These are phyloP conservation scores for Carapus acus DNA, from an alignment of 2,797 vertebrate genomes.

Conservation along the genomic window DNA sequence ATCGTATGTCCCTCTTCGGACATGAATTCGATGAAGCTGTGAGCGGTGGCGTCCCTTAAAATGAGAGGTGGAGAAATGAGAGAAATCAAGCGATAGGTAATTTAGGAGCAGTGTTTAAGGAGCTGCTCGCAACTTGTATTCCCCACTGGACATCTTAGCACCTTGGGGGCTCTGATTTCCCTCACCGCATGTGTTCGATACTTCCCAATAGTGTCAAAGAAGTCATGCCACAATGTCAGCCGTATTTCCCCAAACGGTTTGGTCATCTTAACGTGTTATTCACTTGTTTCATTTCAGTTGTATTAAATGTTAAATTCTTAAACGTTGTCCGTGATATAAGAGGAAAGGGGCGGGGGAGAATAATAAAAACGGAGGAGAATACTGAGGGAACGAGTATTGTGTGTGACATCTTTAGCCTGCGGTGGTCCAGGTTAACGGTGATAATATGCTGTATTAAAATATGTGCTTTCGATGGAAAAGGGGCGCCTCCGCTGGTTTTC, in stretches of 20 bases:
- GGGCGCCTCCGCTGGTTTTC: constrained; percentile 41
- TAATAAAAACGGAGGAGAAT: constrained; percentile 48
- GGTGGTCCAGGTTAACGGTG: constrained; percentile 25
- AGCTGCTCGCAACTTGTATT: constrained; percentile 66
- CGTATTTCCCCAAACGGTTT: constrained; percentile 33
- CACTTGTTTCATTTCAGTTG: constrained; percentile 32
- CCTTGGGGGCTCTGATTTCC: constrained; percentile 52
- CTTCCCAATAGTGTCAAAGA: constrained; percentile 65
- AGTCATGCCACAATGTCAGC: constrained; percentile 59
- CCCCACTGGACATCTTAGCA: constrained; percentile 51
- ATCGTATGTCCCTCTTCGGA: no score
- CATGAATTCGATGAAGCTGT: constrained; percentile 29
- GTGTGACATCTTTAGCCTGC: constrained; percentile 46
- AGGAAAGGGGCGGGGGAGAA: no score
- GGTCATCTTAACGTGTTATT: constrained; percentile 26
- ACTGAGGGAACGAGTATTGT: constrained; percentile 40
- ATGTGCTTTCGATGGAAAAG: constrained; percentile 50
- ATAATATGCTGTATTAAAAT: background rate
- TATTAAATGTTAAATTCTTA: constrained; percentile 57
- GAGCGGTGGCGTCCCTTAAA: no score
- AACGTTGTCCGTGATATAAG: no score
- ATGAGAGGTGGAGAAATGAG: constrained; percentile 51
- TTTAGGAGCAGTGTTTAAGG: constrained; percentile 59
- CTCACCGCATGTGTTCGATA: constrained; percentile 63
- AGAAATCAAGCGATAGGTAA: constrained; percentile 59